Base-by-base conservation (phyloP, 2,888 invertebrate genomes). In the Baronia brevicornis region DNA sequence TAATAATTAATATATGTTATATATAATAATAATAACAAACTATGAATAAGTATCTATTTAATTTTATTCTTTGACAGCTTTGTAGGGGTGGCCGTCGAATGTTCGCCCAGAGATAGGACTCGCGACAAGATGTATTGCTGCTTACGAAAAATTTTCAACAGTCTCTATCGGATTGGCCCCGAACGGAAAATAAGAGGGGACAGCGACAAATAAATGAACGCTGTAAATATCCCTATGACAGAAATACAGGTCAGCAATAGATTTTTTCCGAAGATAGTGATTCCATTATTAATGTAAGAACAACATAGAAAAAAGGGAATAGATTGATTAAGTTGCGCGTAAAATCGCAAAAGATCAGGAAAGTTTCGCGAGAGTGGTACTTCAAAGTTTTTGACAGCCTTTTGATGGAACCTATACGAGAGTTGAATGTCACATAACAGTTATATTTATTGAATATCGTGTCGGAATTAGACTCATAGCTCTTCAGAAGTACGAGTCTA, bases 201-300 rank as follows among this genome's bases (percentile, higher is more conserved):
- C 70, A 73, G 54, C 63, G 66, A 67, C 70, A 75, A 73, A 84
- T 80, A 82, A 82, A 82, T 82, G 82, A 82, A 54, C 60, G 77
- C 60, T 62, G 70, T 84, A 84, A 84, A 84, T 84, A 79, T 78
- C 80, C 66, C 72, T 75, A 79, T 80, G 82, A 82, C 80, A 82
- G 84, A 82, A 84, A 82, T 80, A 82, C 84, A 82, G 84, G 80
- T 84, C 84, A 84, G 84, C 84, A 75, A 75, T 80, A 84, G 84
- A 84, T 84, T 72, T 69, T 66, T 64, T 60, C 60, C 57, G 54
- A 45, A 75, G 82, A 84, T 82, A 77, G 70, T 60, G 66, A 63
- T 57, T 64, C 70, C 50, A 67, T 75, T 80, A 82, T 79, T 77
- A 77, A 80, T 82, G 80, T 68, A 61, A 59, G 66, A 75, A 82